Conservation (phyloP, 2,113 vertebrate species). For the Ptyas mucosa region DNA sequence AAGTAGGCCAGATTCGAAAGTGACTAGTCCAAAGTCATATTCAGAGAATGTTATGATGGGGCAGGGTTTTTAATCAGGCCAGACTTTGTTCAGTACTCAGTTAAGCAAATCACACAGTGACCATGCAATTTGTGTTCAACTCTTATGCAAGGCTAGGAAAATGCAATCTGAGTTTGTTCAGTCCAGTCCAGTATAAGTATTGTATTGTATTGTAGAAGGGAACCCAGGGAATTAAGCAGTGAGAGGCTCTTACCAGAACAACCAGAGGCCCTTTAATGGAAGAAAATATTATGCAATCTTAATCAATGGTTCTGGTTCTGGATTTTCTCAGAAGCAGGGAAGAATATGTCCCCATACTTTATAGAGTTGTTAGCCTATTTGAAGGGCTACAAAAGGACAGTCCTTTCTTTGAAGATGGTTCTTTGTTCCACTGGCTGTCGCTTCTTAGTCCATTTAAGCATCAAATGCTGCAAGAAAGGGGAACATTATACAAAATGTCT, state of each 20-base stretch:
- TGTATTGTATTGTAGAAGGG: background rate
- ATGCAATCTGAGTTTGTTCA: background rate
- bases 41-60: background rate
- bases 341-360: background rate
- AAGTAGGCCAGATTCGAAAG: background rate
- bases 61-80: background rate
- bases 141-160: background rate
- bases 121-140: background rate
- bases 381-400: background rate
- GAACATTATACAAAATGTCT: background rate
- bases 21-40: background rate
- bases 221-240: background rate
- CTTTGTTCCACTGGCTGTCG: background rate
- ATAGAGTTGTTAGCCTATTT: background rate
- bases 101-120: no score
- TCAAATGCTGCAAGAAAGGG: background rate
- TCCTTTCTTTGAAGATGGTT: background rate
- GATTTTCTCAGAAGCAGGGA: background rate
- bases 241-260: background rate
- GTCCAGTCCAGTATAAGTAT: background rate
- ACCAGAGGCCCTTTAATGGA: background rate
- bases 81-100: background rate
- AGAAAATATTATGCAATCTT: background rate
- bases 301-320: background rate
- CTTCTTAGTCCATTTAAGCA: background rate